These are phyloP conservation scores for Phytoseiulus persimilis DNA, from an alignment of 2,888 invertebrate genomes.

Conservation along the genomic window DNA sequence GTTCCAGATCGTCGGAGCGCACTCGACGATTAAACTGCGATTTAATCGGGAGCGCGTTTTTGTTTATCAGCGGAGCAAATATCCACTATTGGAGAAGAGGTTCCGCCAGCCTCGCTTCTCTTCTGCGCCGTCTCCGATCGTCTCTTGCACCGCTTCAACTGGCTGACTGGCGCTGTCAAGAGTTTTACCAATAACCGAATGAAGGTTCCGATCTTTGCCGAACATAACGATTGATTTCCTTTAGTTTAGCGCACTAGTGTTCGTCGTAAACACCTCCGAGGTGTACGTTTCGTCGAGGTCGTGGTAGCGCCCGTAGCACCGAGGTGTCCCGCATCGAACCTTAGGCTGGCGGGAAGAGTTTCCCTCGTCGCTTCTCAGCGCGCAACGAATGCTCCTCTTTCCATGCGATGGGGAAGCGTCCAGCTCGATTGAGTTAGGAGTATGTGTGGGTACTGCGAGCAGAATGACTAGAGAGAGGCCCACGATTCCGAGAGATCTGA, in stretches of 20 bases:
- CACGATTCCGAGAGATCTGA: no score
- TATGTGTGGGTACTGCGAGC: no score
- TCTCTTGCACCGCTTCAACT: background rate
- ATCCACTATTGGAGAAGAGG: background rate
- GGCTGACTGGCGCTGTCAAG: background rate
- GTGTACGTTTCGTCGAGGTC: background rate
- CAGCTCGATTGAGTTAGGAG: no score
- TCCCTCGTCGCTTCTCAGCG: background rate
- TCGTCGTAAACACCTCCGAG: background rate
- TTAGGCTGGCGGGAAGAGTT: background rate
- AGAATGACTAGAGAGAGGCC: no score
- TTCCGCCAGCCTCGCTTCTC: background rate
- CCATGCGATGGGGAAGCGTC: no score
- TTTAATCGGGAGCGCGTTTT: background rate
- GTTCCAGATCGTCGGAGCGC: background rate
- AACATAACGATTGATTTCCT: conserved; percentile 5
- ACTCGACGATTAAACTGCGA: background rate
- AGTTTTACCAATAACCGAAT: conserved; percentile 5
- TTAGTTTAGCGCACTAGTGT: background rate
- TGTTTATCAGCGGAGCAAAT: background rate
- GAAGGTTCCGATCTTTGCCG: background rate
- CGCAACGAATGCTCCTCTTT: no score
- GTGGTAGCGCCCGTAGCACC: background rate
- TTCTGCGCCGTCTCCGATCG: background rate
- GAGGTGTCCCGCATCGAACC: background rate